Evolutionary conservation across 1,140 invertebrate genomes (phyloP).

Genomic region (Pteromalus puparum): DNA sequence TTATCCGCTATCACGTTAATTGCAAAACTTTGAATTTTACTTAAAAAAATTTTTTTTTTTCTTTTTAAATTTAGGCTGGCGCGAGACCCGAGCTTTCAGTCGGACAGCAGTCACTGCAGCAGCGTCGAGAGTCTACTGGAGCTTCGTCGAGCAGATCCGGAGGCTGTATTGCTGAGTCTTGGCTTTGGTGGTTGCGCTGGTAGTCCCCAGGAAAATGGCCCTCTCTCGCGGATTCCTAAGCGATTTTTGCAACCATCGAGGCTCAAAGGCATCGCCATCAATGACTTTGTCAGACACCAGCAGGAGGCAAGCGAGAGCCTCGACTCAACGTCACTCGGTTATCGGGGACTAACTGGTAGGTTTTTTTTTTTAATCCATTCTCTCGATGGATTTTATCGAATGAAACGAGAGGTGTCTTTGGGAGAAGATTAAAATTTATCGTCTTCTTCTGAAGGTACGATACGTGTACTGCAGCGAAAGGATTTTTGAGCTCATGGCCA

Average conservation of each 20-base stretch:
- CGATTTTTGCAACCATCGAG: constrained; percentile 79
- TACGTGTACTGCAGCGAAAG: neutral
- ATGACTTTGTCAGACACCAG: constrained; percentile 78
- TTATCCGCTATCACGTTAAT: neutral
- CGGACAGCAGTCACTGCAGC: constrained; percentile 84
- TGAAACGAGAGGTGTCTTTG: neutral
- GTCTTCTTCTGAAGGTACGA: neutral
- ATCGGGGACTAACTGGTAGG: constrained; percentile 79
- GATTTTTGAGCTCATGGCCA: neutral
- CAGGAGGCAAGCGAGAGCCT: constrained; percentile 77
- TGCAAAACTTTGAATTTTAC: neutral
- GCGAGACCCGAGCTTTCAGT: constrained; percentile 80
- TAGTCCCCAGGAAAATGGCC: constrained; percentile 74
- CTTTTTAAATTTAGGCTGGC: constrained; percentile 61
- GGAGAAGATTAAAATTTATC: neutral
- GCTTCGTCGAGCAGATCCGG: constrained; percentile 83
- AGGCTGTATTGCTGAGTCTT: constrained; percentile 82
- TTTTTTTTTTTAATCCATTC: neutral
- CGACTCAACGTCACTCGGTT: constrained; percentile 80
- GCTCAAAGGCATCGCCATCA: constrained; percentile 78
- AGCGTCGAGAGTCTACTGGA: constrained; percentile 86
- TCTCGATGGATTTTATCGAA: neutral
- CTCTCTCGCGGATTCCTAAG: constrained; percentile 81
- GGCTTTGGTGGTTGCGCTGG: constrained; percentile 77
- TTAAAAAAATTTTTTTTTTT: constrained; percentile 38